Percentiles rank a stretch among this genome's conserved stretches.
phyloP scores from a whole-genome alignment of 2,888 invertebrate genomes.

The Caenorhabditis japonica region DNA sequence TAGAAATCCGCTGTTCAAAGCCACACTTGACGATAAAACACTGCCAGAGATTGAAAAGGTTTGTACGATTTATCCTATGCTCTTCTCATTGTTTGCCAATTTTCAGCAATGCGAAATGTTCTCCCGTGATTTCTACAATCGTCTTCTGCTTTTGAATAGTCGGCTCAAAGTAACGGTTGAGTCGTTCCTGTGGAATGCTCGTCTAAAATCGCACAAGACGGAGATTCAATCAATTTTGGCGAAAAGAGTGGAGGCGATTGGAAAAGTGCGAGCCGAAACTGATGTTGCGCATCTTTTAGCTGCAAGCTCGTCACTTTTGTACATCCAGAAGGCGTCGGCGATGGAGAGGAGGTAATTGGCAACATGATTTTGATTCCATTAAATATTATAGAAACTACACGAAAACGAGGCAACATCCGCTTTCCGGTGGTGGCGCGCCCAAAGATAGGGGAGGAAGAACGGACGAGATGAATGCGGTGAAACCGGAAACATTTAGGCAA shows the following conservation, averaged over 20 bases:
- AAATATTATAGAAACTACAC: constrained; percentile 21
- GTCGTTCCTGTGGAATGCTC: constrained; percentile 84
- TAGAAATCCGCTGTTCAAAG: constrained; percentile 36
- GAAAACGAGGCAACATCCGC: constrained; percentile 51
- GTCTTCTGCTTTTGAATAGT: constrained; percentile 84
- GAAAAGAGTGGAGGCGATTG: constrained; percentile 41
- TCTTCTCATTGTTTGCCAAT: neutral
- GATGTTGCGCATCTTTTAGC: constrained; percentile 57
- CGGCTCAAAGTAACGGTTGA: constrained; percentile 94
- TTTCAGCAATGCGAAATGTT: constrained; percentile 41
- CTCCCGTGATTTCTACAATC: constrained; percentile 54
- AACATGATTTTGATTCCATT: neutral
- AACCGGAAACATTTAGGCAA: constrained; percentile 31
- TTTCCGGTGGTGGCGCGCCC: constrained; percentile 39
- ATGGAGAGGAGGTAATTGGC: constrained; percentile 16
- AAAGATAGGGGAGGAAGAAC: constrained; percentile 62
- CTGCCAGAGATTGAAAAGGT: constrained; percentile 38
- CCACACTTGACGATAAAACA: constrained; percentile 38
- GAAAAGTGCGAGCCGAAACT: constrained; percentile 25
- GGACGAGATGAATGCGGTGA: constrained; percentile 29
- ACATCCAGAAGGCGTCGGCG: constrained; percentile 53
- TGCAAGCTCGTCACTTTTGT: constrained; percentile 56
- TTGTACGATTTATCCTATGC: neutral
- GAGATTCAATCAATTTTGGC: constrained; percentile 57
- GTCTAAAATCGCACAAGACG: constrained; percentile 56